phyloP scores from a whole-genome alignment of 2,888 invertebrate species.

The Microchrysa polita region DNA sequence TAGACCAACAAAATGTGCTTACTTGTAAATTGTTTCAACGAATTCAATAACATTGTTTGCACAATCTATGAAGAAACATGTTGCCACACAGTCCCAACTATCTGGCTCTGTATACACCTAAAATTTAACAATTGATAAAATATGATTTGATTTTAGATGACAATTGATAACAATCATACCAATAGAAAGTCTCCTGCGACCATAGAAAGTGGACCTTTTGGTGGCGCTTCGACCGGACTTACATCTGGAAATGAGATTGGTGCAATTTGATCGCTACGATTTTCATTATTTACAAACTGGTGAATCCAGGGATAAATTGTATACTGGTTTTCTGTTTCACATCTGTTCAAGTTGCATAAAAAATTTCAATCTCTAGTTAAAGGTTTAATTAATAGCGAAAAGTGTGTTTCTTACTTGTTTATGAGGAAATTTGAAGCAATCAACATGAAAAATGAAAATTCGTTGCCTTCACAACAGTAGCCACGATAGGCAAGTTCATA shows the following conservation, averaged over 20 bases:
- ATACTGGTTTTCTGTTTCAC: constrained; percentile 72
- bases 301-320: constrained; percentile 95
- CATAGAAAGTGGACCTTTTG: constrained; percentile 84
- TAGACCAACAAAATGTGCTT: no score
- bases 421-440: constrained; percentile 96
- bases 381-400: background rate
- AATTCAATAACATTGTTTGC: constrained; percentile 96
- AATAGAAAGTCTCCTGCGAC: constrained; percentile 97
- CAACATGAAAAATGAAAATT: constrained; percentile 97
- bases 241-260: constrained; percentile 89
- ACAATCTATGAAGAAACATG: constrained; percentile 99
- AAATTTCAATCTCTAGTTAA: no score
- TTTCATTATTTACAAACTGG: constrained; percentile 90
- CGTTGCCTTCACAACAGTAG: constrained; percentile 95
- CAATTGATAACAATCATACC: constrained; percentile 65
- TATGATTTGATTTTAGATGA: no score
- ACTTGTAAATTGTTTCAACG: constrained; percentile 87
- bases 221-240: constrained; percentile 73
- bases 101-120: constrained; percentile 75
- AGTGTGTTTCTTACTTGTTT: constrained; percentile 71
- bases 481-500: constrained; percentile 93
- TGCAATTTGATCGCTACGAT: constrained; percentile 81
- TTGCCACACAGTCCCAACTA: constrained; percentile 91
- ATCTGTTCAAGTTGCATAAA: constrained; percentile 41
- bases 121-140: background rate